Conservation (phyloP, 2,888 invertebrate species). For the Orthonevra nobilis region DNA sequence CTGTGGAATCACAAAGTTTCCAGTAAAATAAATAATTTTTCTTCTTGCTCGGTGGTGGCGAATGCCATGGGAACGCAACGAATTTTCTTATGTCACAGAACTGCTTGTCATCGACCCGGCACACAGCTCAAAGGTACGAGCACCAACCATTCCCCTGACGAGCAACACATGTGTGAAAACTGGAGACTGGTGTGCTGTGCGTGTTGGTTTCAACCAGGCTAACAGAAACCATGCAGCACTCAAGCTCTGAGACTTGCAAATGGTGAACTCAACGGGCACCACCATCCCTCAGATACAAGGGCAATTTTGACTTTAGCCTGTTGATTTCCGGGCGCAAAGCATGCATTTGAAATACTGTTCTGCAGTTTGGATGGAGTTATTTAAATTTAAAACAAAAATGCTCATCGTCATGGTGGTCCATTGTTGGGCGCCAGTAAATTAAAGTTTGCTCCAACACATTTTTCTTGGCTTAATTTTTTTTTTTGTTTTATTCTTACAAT, state of each 20-base stretch:
- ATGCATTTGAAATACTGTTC: neutral
- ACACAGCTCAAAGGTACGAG: constrained; percentile 9
- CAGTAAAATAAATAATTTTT: constrained; percentile 48
- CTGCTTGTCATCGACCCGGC: constrained; percentile 46
- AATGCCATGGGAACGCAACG: constrained; percentile 46
- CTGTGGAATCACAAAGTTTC: constrained; percentile 39
- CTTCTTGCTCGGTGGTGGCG: constrained; percentile 21
- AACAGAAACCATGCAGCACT: constrained; percentile 1
- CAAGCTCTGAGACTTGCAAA: constrained; percentile 33
- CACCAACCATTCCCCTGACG: constrained; percentile 1
- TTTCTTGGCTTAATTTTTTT: too few relatives aligned
- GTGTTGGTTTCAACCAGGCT: constrained; percentile 22
- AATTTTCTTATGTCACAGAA: neutral
- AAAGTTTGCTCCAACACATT: too few relatives aligned
- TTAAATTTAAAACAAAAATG: neutral
- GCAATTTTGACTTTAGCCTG: constrained; percentile 17
- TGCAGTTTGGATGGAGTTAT: neutral
- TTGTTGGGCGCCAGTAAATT: neutral
- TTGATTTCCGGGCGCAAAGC: constrained; percentile 28
- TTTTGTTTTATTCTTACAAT: too few relatives aligned
- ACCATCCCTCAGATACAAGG: neutral
- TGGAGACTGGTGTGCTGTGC: neutral
- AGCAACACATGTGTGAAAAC: neutral
- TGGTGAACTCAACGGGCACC: neutral
- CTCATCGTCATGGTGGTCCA: too few relatives aligned